These are phyloP conservation scores for Anguilla rostrata DNA, from an alignment of 2,113 vertebrate species.

Conservation along the genomic window DNA sequence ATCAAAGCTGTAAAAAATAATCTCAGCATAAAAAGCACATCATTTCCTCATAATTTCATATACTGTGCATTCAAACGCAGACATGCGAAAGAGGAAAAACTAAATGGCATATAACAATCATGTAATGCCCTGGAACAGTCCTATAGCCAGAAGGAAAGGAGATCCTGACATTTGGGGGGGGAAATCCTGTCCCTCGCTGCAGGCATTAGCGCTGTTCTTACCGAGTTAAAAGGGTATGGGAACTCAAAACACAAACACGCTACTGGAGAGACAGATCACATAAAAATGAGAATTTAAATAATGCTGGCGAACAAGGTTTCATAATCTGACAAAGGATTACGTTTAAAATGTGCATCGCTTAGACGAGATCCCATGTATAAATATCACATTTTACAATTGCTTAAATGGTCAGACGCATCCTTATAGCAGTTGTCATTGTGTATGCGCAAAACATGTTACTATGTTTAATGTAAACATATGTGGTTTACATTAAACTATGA, in stretches of 20 bases:
- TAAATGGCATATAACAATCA: neutral
- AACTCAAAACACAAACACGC: too few relatives aligned
- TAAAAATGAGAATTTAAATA: neutral
- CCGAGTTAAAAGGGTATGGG: neutral
- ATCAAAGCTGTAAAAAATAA: too few relatives aligned
- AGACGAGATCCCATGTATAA: neutral
- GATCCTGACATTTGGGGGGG: neutral
- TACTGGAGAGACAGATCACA: neutral
- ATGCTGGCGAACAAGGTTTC: neutral
- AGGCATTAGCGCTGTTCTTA: neutral
- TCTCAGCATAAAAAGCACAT: too few relatives aligned
- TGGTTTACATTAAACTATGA: neutral
- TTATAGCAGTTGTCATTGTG: neutral
- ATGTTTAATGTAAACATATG: neutral
- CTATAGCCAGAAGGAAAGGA: neutral
- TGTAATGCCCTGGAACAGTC: neutral
- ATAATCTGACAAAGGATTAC: neutral
- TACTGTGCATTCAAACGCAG: neutral
- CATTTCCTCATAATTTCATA: neutral
- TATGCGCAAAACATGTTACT: neutral
- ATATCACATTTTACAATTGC: neutral
- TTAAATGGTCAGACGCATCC: neutral
- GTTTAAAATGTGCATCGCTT: neutral
- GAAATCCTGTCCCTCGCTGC: neutral
- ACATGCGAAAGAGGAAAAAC: neutral